These are phyloP conservation scores for Bujurquina vittata DNA, from an alignment of 2,113 vertebrate genomes.

Conservation along the genomic window DNA sequence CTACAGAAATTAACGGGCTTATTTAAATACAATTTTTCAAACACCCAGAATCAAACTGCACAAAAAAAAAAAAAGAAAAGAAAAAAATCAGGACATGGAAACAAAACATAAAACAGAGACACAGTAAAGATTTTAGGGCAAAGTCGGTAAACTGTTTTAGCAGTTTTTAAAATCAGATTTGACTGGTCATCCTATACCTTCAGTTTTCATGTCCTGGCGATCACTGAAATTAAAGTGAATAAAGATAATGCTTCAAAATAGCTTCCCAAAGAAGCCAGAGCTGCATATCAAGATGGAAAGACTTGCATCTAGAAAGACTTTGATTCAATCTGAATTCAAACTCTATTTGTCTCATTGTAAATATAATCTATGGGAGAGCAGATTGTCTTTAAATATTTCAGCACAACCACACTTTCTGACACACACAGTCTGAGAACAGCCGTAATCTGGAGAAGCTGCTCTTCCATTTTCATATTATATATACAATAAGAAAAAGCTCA, in stretches of 20 bases:
- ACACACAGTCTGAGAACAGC: no score
- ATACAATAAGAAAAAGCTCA: not conserved
- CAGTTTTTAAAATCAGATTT: not conserved
- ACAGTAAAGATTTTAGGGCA: not conserved
- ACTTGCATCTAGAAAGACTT: not conserved
- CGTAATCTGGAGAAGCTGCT: no score
- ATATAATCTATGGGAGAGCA: not conserved
- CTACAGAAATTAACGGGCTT: not conserved
- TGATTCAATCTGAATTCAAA: not conserved
- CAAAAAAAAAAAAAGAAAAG: no score
- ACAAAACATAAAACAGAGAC: not conserved
- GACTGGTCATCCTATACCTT: no score
- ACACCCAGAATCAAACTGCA: no score
- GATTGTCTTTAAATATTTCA: not conserved
- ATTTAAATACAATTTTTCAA: not conserved
- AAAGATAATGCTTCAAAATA: not conserved
- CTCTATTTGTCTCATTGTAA: not conserved
- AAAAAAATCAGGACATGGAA: not conserved
- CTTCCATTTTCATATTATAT: no score
- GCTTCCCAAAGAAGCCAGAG: not conserved
- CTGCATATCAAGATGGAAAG: not conserved
- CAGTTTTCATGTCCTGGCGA: not conserved
- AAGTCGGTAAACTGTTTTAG: not conserved
- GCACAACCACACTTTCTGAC: fast-evolving
- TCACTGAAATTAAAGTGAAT: not conserved